These are phyloP conservation scores for Pantala flavescens DNA, from an alignment of 1,140 invertebrate species.

Conservation along the genomic window DNA sequence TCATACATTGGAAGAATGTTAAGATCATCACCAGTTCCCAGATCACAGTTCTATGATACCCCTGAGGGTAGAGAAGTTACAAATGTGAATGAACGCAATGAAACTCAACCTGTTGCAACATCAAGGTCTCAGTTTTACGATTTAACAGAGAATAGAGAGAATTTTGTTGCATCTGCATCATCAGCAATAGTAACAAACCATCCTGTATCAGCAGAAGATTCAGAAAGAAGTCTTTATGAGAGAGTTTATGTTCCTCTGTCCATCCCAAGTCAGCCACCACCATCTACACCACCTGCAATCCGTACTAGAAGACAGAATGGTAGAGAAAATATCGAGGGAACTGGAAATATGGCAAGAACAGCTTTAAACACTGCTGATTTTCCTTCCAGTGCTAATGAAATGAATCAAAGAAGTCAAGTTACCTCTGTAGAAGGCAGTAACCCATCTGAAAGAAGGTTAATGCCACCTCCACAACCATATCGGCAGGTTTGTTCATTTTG, in stretches of 20 bases:
- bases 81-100: not conserved
- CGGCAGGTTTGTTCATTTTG: constrained; percentile 19
- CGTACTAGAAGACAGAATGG: not conserved
- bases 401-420: not conserved
- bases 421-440: not conserved
- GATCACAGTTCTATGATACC: not conserved
- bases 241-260: not conserved
- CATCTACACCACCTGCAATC: not conserved
- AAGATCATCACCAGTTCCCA: not conserved
- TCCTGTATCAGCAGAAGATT: too few species aligned
- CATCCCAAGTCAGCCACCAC: not conserved
- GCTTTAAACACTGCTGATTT: not conserved
- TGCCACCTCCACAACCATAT: constrained; percentile 24
- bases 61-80: not conserved
- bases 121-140: not conserved
- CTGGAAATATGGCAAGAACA: not conserved
- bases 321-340: not conserved
- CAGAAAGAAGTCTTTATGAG: not conserved
- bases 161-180: too few species aligned
- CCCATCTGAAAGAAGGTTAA: constrained; percentile 16
- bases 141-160: not conserved
- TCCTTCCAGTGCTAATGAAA: not conserved
- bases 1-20: not conserved
- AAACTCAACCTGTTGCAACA: not conserved
- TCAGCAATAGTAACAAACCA: too few species aligned